Base-by-base conservation (phyloP, 2,797 vertebrate species). In the Typhlichthys eigenmanni region DNA sequence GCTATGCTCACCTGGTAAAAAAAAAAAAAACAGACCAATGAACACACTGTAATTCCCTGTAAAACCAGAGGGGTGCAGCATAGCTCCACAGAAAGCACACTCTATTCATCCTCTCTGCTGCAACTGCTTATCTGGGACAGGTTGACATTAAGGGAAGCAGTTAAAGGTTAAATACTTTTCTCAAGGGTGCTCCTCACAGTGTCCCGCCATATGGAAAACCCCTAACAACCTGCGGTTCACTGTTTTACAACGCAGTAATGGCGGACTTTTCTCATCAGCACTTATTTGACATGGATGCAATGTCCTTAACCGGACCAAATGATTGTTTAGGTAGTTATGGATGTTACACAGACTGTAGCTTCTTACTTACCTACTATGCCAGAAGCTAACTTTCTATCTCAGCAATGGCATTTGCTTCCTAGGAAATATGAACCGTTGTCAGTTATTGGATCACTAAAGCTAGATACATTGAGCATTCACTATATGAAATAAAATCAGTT, bases 141-240 rank as follows among this genome's bases (percentile, higher is more conserved):
- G 52, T 71, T 87, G 85, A 88, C 87, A 85, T 88, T 83, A 86
- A 82, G 67, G 66, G 73, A 86, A 80, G 74, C 79, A 85, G 81
- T 83, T 85, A 88, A 87, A 89, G 89, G 87, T 90, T 88, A 89
- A 89, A 87, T 84, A 86, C 79, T 78, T 85, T 79, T 78, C 85
- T 86, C 88, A 65, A 77, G 85, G 83, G 80, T 75, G 69, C 65
- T 69, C 63, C 60, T 47, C 43, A 66, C 64, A 64, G 53, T 73
- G 62, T 61, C 71, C 71, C 60, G 50, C 55, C 72, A 60, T 76
- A 78, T 56, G 60, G 53, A 69, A 68, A 65, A 74, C 68, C 59
- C 68, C 68, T 71, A 73, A 76, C 49, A 61, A 72, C 62, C 71
- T 68, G 63, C 76, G 63, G 79, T 66, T 69, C 62, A 1, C 62